Percentiles rank a stretch among this genome's conserved stretches.
These are phyloP conservation scores for Parus major DNA, from an alignment of 2,113 vertebrate genomes.

Conservation along the genomic window DNA sequence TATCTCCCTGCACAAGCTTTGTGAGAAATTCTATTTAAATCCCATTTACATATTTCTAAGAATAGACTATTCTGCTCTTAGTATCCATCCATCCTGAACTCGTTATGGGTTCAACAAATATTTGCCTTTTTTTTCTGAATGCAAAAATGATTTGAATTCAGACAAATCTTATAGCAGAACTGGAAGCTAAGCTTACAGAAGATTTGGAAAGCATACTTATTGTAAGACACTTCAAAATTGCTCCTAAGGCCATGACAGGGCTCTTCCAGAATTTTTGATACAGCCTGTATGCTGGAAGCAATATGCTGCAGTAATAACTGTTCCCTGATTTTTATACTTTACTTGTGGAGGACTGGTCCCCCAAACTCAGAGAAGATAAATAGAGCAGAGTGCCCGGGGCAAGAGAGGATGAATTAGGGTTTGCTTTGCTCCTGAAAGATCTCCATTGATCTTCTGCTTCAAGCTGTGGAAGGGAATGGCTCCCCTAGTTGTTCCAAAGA, in stretches of 20 bases:
- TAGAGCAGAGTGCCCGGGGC: neutral
- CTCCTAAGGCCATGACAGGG: neutral
- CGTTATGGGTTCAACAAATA: constrained; percentile 54
- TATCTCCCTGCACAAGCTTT: constrained; percentile 1
- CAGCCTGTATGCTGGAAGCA: neutral
- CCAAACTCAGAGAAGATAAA: neutral
- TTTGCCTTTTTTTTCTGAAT: constrained; percentile 44
- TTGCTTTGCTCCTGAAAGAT: neutral
- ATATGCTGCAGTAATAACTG: neutral
- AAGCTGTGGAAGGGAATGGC: fast-evolving
- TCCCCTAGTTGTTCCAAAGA: neutral
- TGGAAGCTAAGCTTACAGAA: neutral
- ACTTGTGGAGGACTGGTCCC: neutral
- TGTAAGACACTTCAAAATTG: neutral
- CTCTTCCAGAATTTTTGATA: neutral
- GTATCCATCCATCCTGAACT: constrained; percentile 28
- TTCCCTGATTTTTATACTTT: neutral
- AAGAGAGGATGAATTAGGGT: neutral
- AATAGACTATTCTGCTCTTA: constrained; percentile 50
- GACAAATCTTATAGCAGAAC: neutral
- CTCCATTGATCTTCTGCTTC: fast-evolving
- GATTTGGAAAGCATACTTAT: neutral
- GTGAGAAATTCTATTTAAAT: constrained; percentile 52
- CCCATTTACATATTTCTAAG: constrained; percentile 53
- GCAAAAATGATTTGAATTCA: constrained; percentile 14